These are phyloP conservation scores for Grus americana DNA, from an alignment of 2,113 vertebrate genomes.

Conservation along the genomic window DNA sequence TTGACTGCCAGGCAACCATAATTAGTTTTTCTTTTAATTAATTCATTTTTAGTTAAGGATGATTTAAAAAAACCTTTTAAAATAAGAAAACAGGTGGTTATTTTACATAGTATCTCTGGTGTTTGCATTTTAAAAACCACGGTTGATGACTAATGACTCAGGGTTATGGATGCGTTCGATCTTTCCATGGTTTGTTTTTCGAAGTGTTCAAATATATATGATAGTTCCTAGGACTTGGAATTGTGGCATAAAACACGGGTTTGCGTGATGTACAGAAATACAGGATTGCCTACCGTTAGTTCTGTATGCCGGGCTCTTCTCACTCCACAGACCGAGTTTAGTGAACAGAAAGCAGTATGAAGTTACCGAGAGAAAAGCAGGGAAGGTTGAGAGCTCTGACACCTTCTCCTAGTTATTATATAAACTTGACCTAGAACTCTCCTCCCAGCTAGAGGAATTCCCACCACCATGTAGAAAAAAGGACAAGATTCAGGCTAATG, in stretches of 20 bases:
- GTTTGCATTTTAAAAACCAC: not conserved
- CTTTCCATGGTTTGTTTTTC: not conserved
- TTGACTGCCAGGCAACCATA: not conserved
- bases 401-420: not conserved
- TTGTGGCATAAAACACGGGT: not conserved
- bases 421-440: not conserved
- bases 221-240: not conserved
- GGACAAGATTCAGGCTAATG: not conserved
- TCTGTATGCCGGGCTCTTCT: not conserved
- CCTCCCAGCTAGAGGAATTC: not conserved
- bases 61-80: not conserved
- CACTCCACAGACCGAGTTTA: not conserved
- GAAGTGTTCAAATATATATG: not conserved
- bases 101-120: not conserved
- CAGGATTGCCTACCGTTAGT: fast-evolving
- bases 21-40: not conserved
- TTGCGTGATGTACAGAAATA: not conserved
- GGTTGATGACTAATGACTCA: not conserved
- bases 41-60: not conserved
- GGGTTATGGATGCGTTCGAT: not conserved
- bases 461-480: not conserved
- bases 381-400: not conserved
- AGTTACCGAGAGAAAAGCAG: not conserved
- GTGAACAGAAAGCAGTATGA: not conserved
- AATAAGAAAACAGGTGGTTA: not conserved